These are phyloP conservation scores for Sturnira hondurensis DNA, from an alignment of 2,113 vertebrate species.

Conservation along the genomic window DNA sequence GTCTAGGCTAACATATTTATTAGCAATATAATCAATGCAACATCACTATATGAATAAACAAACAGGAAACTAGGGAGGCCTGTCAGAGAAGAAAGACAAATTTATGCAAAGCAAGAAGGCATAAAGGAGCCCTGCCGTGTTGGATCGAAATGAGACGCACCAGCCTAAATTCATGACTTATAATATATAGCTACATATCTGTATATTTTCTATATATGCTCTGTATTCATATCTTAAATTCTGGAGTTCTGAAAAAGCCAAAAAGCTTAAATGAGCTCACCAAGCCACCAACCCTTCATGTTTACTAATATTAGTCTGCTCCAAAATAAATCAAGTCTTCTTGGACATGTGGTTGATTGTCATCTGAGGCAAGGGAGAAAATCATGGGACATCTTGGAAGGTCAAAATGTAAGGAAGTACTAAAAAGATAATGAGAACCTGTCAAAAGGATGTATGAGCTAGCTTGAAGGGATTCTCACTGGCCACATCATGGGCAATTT, in stretches of 20 bases:
- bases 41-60: background rate
- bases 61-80: background rate
- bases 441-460: background rate
- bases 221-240: background rate
- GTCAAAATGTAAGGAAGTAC: background rate
- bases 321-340: background rate
- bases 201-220: background rate
- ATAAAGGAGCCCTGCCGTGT: background rate
- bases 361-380: background rate
- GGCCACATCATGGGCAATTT: background rate
- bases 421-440: background rate
- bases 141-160: background rate
- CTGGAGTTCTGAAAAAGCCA: background rate
- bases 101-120: background rate
- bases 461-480: rapidly evolving
- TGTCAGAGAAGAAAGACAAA: background rate
- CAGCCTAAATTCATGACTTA: background rate
- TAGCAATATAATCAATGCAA: background rate
- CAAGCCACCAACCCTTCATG: background rate
- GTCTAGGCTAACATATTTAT: background rate
- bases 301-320: background rate
- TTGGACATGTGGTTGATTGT: background rate
- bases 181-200: background rate
- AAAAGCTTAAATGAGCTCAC: background rate
- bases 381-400: background rate